Base-by-base conservation (phyloP, 2,113 vertebrate species). In the Gymnogyps californianus region DNA sequence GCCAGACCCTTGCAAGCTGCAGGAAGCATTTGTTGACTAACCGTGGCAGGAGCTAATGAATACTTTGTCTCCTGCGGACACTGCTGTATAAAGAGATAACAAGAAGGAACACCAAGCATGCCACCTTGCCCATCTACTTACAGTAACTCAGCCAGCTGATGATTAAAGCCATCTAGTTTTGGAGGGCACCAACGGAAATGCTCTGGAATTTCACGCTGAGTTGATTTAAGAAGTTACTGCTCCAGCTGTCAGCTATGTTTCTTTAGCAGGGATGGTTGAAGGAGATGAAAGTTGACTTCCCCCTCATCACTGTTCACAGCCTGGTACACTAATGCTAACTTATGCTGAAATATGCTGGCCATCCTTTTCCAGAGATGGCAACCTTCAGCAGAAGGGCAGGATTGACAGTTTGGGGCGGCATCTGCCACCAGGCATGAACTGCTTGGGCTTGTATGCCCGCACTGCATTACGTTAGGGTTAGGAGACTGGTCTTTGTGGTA, bases 201-300 rank as follows among this genome's bases (percentile, higher is more conserved):
- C 84, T 74, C 82, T 93, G 93, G 87, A 96, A 96, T 90, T 91
- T 97, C 93, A 93, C 0, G 2, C 78, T 62, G 90, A 93, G 87
- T 87, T 94, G 70, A 52, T 90, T 93, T 95, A 72, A 84, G 89
- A 85, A 82, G 78, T 93, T 94, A 65, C 66, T 83, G 54, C 54
- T 93, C 19, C 70, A 80, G 82, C 93, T 94, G 90, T 80, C 92
- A 96, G 36, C 54, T 72, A 18, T 29, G 81, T 88, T 85, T 91
- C 70, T 72, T 76, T 76, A 93, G 65, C 52, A 79, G 57, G 18
- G 13, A 28, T 69, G 32, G n/a, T 20, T 81, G 78, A 88, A 85
- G 71, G 78, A 85, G 93, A 94, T 85, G 54, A 76, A 90, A 88
- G 75, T 26, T 0, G 22, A 88, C 84, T 84, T 82, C 57, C 52